A percentile compares a stretch with the other conserved stretches of the same genome.
These are phyloP conservation scores for Pterocles gutturalis DNA, from an alignment of 2,113 vertebrate genomes.

Conservation along the genomic window DNA sequence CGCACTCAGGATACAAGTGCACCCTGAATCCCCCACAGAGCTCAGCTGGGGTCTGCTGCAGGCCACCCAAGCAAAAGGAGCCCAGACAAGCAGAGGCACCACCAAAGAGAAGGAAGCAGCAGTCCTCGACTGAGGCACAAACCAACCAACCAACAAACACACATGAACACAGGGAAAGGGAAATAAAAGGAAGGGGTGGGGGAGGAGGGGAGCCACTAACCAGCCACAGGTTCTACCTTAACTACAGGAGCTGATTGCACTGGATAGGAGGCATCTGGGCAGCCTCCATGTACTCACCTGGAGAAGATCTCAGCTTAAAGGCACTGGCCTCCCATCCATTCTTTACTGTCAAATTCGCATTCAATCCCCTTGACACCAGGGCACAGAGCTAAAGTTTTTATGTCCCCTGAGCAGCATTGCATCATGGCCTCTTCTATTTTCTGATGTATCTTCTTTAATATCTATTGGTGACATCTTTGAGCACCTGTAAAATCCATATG, in stretches of 20 bases:
- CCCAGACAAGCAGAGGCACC: neutral
- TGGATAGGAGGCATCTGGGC: neutral
- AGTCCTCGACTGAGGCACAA: rapidly evolving
- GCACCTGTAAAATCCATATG: slow-evolving; percentile 48
- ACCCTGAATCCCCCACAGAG: neutral
- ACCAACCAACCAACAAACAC: neutral
- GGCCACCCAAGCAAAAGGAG: neutral
- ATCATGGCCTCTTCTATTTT: slow-evolving; percentile 17
- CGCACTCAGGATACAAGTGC: rapidly evolving
- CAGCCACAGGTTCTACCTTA: neutral
- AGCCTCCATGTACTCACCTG: neutral
- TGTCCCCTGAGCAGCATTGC: neutral
- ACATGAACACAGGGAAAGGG: neutral
- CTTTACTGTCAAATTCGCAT: neutral
- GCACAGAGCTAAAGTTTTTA: neutral
- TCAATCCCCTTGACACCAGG: neutral
- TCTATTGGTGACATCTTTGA: slow-evolving; percentile 36
- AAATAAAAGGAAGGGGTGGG: neutral
- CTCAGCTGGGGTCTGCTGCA: neutral
- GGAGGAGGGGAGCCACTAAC: neutral
- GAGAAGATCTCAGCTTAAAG: neutral
- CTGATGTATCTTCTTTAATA: slow-evolving; percentile 62
- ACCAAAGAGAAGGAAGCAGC: neutral
- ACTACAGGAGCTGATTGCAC: neutral
- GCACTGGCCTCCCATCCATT: neutral